phyloP scores from a whole-genome alignment of 2,113 vertebrate species.

The Ranitomeya variabilis region DNA sequence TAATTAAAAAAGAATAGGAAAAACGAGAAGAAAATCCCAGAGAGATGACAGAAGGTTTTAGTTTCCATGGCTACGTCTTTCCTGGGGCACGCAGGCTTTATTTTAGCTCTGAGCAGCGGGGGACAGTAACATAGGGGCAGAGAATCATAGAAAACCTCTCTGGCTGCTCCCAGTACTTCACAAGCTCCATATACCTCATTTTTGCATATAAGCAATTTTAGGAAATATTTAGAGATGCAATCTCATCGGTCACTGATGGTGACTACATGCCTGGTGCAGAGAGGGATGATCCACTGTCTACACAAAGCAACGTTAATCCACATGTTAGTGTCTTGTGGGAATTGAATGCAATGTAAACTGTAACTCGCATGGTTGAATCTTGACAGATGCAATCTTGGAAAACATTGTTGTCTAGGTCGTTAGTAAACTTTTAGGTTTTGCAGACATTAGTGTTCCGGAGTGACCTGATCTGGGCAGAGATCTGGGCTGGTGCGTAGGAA shows the following conservation, averaged over 20 bases:
- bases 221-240: slow-evolving; percentile 23
- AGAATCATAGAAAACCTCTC: slow-evolving; percentile 47
- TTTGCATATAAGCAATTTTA: slow-evolving; percentile 4
- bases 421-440: neutral
- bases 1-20: slow-evolving; percentile 49
- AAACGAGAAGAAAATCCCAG: slow-evolving; percentile 46
- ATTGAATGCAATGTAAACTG: neutral
- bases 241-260: slow-evolving; percentile 8
- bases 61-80: slow-evolving; percentile 57
- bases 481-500: too few species aligned
- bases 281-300: neutral
- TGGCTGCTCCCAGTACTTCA: slow-evolving; percentile 14
- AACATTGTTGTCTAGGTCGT: neutral
- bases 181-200: neutral
- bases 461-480: neutral
- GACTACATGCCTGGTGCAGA: neutral
- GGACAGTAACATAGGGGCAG: slow-evolving; percentile 52
- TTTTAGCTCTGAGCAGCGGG: slow-evolving; percentile 56
- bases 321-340: neutral
- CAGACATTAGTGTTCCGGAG: neutral
- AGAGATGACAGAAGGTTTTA: slow-evolving; percentile 59
- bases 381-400: neutral
- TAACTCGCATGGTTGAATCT: neutral
- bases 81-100: slow-evolving; percentile 57
- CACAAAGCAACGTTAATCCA: neutral